phyloP scores from a whole-genome alignment of 2,113 vertebrate genomes.

The Corydoras sp. region DNA sequence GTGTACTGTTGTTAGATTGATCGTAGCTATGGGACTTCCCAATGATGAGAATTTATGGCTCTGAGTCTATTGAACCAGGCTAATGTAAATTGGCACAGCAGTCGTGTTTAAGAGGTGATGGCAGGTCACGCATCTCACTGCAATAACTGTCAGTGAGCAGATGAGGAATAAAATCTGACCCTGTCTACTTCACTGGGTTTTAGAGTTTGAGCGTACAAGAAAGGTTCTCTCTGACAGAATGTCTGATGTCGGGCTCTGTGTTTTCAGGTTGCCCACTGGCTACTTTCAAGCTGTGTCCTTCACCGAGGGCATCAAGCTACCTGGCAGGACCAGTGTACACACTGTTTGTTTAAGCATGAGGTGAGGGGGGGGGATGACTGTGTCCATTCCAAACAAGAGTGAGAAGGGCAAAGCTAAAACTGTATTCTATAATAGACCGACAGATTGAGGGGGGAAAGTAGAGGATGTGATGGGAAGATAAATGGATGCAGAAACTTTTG shows the following conservation, averaged over 20 bases:
- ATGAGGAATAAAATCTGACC: background rate
- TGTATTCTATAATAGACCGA: constrained; percentile 24
- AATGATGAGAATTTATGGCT: too few species aligned
- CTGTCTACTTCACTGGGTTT: background rate
- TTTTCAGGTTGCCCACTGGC: constrained; percentile 21
- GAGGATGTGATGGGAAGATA: constrained; percentile 10
- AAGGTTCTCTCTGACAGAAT: background rate
- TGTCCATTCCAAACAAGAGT: constrained; percentile 11
- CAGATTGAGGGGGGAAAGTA: constrained; percentile 4
- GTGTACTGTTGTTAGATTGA: background rate
- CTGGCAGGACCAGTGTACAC: constrained; percentile 20
- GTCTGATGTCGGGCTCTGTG: background rate
- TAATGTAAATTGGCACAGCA: too few species aligned
- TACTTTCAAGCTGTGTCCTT: constrained; percentile 21
- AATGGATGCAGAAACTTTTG: constrained; percentile 10
- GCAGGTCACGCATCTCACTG: background rate
- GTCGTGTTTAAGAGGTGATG: too few species aligned
- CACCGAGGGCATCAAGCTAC: constrained; percentile 17
- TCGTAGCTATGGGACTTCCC: too few species aligned
- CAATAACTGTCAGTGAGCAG: background rate
- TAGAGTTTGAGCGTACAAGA: background rate
- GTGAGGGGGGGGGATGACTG: constrained; percentile 4
- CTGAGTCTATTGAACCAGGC: too few species aligned
- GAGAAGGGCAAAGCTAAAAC: constrained; percentile 25
- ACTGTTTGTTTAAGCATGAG: background rate